These are phyloP conservation scores for Drosophila percnosoma DNA, from an alignment of 2,888 invertebrate species.

Conservation along the genomic window DNA sequence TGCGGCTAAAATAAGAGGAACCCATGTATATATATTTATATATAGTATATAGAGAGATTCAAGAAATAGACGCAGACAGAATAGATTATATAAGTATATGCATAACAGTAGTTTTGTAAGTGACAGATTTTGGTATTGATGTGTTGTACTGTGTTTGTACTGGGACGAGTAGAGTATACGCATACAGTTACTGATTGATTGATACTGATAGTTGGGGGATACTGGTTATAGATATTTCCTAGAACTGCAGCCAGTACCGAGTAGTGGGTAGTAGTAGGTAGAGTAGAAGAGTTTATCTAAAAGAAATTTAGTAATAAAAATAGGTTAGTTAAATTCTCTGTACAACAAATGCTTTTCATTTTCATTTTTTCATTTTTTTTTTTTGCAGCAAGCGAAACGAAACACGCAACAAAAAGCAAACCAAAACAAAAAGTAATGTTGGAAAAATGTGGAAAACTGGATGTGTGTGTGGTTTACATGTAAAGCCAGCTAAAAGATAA, in stretches of 20 bases:
- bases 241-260: conserved; percentile 68
- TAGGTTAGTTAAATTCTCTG: conserved; percentile 83
- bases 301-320: conserved; percentile 84
- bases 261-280: conserved; percentile 72
- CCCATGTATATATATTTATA: conserved; percentile 36
- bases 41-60: conserved; percentile 18
- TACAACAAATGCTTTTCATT: conserved; percentile 46
- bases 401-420: conserved; percentile 29
- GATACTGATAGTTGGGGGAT: conserved; percentile 54
- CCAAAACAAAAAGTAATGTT: conserved; percentile 21
- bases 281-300: conserved; percentile 81
- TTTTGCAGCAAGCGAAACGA: conserved; percentile 15
- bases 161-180: conserved; percentile 26
- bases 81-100: conserved; percentile 28
- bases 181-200: conserved; percentile 57
- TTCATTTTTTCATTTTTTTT: not conserved
- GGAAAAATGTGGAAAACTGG: conserved; percentile 32
- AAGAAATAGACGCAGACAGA: conserved; percentile 47
- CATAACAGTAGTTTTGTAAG: conserved; percentile 30
- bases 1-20: conserved; percentile 45
- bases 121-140: conserved; percentile 34
- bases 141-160: conserved; percentile 30
- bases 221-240: conserved; percentile 49
- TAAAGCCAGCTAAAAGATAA: conserved; percentile 43
- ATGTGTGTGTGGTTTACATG: conserved; percentile 13